Evolutionary conservation across 2,797 vertebrate species (phyloP).

Genomic region (Coregonus ussuriensis): DNA sequence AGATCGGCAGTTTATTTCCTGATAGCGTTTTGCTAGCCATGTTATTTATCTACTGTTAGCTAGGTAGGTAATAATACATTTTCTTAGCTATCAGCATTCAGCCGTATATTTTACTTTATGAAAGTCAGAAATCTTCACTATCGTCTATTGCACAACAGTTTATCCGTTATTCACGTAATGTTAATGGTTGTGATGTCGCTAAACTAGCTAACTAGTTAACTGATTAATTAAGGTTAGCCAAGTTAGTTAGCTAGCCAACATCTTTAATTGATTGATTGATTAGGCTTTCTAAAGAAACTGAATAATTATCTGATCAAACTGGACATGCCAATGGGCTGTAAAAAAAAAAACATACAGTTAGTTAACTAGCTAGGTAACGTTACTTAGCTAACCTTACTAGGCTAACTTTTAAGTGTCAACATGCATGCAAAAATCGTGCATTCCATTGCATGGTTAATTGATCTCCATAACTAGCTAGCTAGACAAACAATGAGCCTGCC

Average conservation of each 20-base stretch:
- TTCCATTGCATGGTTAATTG: too few species aligned
- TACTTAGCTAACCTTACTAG: too few species aligned
- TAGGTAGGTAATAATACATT: neutral
- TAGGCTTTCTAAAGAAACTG: neutral
- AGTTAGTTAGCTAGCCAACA: neutral
- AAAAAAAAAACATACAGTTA: neutral
- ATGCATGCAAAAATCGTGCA: neutral
- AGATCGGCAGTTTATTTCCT: conserved; percentile 3
- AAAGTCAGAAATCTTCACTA: too few species aligned
- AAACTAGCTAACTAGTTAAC: neutral
- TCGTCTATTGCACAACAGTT: too few species aligned
- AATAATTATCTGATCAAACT: neutral
- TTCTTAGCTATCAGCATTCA: neutral
- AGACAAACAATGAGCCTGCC: neutral
- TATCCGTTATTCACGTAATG: too few species aligned
- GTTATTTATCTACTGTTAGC: neutral
- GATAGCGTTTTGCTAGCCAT: neutral
- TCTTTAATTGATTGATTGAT: neutral
- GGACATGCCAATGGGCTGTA: neutral
- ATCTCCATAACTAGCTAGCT: too few species aligned
- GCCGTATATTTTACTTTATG: neutral
- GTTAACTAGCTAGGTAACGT: neutral
- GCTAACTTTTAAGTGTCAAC: neutral
- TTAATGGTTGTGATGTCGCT: too few species aligned
- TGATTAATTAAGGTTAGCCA: neutral